Base-by-base conservation (phyloP, 2,888 invertebrate genomes). In the Priocnemis perturbator region DNA sequence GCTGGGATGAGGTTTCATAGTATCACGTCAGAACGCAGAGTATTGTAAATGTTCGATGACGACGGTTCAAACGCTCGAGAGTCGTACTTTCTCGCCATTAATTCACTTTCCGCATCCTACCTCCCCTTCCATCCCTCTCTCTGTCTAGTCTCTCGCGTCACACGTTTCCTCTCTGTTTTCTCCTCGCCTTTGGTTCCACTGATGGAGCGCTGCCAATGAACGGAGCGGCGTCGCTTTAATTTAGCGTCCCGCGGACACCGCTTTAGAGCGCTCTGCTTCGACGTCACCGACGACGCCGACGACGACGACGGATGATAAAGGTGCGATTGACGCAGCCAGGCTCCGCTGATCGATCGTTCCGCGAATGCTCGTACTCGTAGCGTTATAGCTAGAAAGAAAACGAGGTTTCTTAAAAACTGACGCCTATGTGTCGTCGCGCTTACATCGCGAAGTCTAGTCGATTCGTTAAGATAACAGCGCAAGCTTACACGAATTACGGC, bases 191-290 rank as follows among this genome's bases (percentile, higher is more conserved):
- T 56, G 17, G 37, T 37, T 37, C 7, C 7, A 11, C 37, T 37
- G 37, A 37, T 37, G 37, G 37, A 37, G 37, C 79, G 66, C 72
- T 73, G 81, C 81, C 75, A 79, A 80, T 81, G 78, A 77, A 71
- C 77, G 68, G 45, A 68, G 23, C 73, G 71, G 70, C 67, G 64
- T 67, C 64, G 72, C 73, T 76, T 73, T 74, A 76, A 81, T 79
- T 79, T 78, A 76, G 67, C 61, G 62, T 71, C 70, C 53, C 48
- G 20, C 59, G 47, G 55, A 68, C 56, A 53, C 50, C 37, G 20
- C 45, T 56, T 66, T 17, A 26, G 52, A 57, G 44, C 5, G 37
- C 14, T 37, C 7, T 11, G 2, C 37, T 11, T 9, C 11, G 37
- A 37, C 37, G 37, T 37, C 44, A 48, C 52, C 52, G 21, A 37